Base-by-base conservation (phyloP, 2,113 vertebrate genomes). In the Perca flavescens region DNA sequence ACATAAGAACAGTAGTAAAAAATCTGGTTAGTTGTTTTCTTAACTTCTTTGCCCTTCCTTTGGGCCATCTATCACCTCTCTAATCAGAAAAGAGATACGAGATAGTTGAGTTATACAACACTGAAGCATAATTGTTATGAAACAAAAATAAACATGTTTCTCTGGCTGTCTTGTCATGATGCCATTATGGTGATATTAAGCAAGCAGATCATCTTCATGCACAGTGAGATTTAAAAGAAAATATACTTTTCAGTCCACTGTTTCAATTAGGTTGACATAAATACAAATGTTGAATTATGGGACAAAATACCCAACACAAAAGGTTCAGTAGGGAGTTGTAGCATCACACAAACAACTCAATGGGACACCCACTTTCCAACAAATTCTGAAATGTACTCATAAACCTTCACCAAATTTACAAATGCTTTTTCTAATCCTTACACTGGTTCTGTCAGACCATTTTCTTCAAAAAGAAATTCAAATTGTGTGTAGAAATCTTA, bases 1-100 rank as follows among this genome's bases (percentile, higher is more conserved):
- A 46, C 12, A 52, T 8, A 13, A 54, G 22, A 56, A 47, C 19
- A 46, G 6, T 19, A 40, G 60, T 13, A 78, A 72, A 9, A 76
- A 50, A 28, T 63, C 0, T 10, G 22, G 13, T 47, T 34, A 53
- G 31, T 54, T 62, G 22, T 68, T 82, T 63, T 74, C 28, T 77
- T 66, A 74, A 67, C 25, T 31, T 50, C 2, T 62, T 69, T 78
- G 49, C 1, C 58, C 57, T 76, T 58, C 40, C 19, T 19, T 62
- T 14, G 34, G 14, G 6, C 4, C 19, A 46, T 19, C 21, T 28
- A 4, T 77, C 49, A 79, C 25, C 67, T 67, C 54, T 74, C 12
- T 69, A 64, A 90, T 79, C 83, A 78, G 56, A 17, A 10, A 6
- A 52, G 46, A 78, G 61, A 82, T 82, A 81, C 58, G 21, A 63